Evolutionary conservation across 2,797 vertebrate species (phyloP).

Genomic region (Lemur catta): DNA sequence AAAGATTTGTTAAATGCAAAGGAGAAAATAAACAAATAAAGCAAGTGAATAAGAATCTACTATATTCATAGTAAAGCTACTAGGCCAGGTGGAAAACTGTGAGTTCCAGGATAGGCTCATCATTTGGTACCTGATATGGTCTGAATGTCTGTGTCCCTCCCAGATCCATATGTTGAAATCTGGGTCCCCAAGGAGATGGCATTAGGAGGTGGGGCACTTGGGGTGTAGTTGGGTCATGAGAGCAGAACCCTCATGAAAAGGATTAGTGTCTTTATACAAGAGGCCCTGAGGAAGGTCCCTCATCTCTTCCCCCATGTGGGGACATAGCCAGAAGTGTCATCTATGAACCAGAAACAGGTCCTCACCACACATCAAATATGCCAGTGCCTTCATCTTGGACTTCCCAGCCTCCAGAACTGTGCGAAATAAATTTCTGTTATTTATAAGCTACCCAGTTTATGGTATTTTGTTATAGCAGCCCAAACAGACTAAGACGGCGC

Average conservation of each 20-base stretch:
- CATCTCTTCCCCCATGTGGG: neutral
- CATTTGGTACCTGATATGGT: neutral
- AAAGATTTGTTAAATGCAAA: neutral
- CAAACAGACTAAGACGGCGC: neutral
- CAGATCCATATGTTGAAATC: neutral
- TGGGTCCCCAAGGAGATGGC: neutral
- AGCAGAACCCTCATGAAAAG: neutral
- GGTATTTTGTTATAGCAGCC: neutral
- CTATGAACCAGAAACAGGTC: neutral
- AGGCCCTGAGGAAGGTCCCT: neutral
- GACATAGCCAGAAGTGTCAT: neutral
- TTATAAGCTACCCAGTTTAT: neutral
- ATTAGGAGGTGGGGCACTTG: neutral
- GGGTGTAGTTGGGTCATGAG: too few relatives aligned
- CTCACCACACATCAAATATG: neutral
- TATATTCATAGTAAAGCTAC: neutral
- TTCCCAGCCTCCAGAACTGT: neutral
- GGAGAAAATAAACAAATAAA: neutral
- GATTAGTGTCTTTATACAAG: neutral
- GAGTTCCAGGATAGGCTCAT: neutral
- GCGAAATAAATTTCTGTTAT: neutral
- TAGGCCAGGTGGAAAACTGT: neutral
- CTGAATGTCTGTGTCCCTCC: neutral
- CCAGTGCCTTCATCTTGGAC: neutral
- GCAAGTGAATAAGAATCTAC: neutral